Evolutionary conservation across 2,113 vertebrate genomes (phyloP).

Genomic region (Ophthalmolycus amberensis): DNA sequence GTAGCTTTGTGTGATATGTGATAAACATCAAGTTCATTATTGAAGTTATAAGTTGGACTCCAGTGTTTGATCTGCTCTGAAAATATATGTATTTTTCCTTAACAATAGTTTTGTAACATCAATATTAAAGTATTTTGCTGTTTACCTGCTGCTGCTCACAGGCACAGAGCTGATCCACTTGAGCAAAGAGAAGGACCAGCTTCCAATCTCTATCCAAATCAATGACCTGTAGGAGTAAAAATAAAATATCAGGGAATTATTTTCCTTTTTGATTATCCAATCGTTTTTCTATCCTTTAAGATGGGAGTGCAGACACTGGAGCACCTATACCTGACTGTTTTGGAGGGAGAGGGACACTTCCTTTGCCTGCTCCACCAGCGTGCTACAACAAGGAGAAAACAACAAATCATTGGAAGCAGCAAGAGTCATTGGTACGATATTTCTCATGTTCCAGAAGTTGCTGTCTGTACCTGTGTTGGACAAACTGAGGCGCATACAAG

Average conservation of each 20-base stretch:
- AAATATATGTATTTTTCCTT: background rate
- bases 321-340: slow-evolving; percentile 59
- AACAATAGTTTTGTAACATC: background rate
- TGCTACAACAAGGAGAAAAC: slow-evolving; percentile 37
- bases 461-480: slow-evolving; percentile 61
- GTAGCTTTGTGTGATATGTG: background rate
- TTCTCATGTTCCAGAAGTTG: background rate
- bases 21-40: too few species aligned
- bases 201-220: slow-evolving; percentile 71
- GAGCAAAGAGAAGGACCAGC: slow-evolving; percentile 76
- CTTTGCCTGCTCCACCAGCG: slow-evolving; percentile 67
- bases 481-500: slow-evolving; percentile 4
- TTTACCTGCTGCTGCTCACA: slow-evolving; percentile 72
- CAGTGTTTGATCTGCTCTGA: background rate
- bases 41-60: background rate
- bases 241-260: background rate
- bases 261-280: background rate
- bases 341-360: slow-evolving; percentile 55
- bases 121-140: background rate
- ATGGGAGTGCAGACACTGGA: background rate
- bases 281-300: background rate
- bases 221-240: slow-evolving; percentile 42
- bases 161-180: slow-evolving; percentile 65
- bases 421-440: too few species aligned
- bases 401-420: background rate